Evolutionary conservation across 2,113 vertebrate genomes (phyloP).

Genomic region (Seriola aureovittata): DNA sequence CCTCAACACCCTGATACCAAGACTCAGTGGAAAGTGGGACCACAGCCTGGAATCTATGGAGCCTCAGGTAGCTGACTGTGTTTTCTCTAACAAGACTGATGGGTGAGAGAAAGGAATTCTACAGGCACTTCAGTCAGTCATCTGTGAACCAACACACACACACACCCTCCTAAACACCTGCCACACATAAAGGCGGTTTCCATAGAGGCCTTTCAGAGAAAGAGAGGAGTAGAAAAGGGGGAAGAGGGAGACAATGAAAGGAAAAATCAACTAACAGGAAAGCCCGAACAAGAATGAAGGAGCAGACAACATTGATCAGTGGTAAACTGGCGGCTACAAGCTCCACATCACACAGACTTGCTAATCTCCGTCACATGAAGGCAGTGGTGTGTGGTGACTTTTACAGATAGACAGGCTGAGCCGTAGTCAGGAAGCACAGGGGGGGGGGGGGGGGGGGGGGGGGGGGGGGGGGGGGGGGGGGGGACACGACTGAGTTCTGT

Average conservation of each 20-base stretch:
- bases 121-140: neutral
- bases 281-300: neutral
- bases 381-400: no score
- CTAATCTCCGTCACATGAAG: slow-evolving; percentile 33
- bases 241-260: neutral
- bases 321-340: neutral
- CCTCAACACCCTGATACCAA: no score
- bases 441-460: no score
- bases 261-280: neutral
- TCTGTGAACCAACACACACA: slow-evolving; percentile 8
- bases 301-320: neutral
- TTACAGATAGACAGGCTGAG: no score
- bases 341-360: neutral
- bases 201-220: slow-evolving; percentile 24
- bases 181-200: neutral
- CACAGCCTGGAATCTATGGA: neutral
- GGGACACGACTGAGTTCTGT: no score
- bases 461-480: no score
- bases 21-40: no score
- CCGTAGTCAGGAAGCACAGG: no score
- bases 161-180: slow-evolving; percentile 4
- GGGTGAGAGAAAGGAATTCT: slow-evolving; percentile 53
- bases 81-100: neutral
- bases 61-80: neutral
- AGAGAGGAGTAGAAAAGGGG: neutral